Evolutionary conservation across 2,797 vertebrate genomes (phyloP).

Genomic region (Leuciscus waleckii): DNA sequence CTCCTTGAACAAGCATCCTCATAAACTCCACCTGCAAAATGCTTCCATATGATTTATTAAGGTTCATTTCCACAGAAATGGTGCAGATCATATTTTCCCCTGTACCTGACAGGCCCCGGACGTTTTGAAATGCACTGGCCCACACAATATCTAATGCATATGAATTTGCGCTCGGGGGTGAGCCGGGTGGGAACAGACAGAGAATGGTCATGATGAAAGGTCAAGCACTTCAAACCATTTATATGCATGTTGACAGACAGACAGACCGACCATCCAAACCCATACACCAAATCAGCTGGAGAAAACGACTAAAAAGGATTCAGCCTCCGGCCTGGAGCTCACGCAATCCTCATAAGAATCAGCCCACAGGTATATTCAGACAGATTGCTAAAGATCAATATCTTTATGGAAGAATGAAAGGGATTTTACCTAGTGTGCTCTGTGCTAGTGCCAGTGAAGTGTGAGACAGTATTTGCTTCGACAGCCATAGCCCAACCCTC

Average conservation of each 20-base stretch:
- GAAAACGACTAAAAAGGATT: background rate
- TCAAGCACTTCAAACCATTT: slow-evolving; percentile 48
- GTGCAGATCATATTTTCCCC: slow-evolving; percentile 38
- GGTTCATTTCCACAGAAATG: slow-evolving; percentile 11
- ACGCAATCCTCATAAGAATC: background rate
- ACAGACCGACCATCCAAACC: slow-evolving; percentile 9
- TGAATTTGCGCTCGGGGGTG: slow-evolving; percentile 51
- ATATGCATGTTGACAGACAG: slow-evolving; percentile 53
- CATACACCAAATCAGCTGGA: slow-evolving; percentile 8
- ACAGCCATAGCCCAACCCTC: slow-evolving; percentile 7
- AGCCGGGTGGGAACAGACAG: slow-evolving; percentile 49
- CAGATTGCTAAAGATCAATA: background rate
- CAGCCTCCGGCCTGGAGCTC: background rate
- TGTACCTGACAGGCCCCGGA: slow-evolving; percentile 38
- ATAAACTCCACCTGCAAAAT: background rate
- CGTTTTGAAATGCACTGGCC: slow-evolving; percentile 55
- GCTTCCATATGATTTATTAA: background rate
- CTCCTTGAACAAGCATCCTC: background rate
- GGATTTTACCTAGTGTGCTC: background rate
- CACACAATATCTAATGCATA: slow-evolving; percentile 58
- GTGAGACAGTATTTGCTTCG: background rate
- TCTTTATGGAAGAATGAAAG: background rate
- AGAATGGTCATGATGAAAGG: slow-evolving; percentile 52
- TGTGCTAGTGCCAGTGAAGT: background rate
- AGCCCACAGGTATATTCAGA: background rate